Percentiles rank a stretch among this genome's conserved stretches.
Conservation (phyloP, 2,113 vertebrate genomes). For the Alosa alosa region DNA sequence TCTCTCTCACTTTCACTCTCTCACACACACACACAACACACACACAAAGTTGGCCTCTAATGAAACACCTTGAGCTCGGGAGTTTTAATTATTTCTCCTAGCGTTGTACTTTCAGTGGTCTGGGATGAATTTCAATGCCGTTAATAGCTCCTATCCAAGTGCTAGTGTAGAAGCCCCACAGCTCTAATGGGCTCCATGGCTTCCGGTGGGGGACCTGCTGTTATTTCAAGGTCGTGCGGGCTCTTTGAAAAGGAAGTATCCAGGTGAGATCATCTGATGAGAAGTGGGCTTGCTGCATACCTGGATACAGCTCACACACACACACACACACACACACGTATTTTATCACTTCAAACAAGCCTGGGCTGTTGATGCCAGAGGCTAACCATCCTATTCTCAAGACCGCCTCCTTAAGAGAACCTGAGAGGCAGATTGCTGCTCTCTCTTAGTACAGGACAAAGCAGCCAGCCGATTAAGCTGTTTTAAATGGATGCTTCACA, state of each 20-base stretch:
- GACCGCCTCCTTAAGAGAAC: neutral
- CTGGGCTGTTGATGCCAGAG: conserved; percentile 27
- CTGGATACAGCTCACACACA: neutral
- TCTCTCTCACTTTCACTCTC: neutral
- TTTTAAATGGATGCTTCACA: conserved; percentile 40
- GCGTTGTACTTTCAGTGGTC: neutral
- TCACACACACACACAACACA: neutral
- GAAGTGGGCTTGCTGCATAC: conserved; percentile 2
- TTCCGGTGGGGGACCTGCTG: neutral
- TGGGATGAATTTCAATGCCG: neutral
- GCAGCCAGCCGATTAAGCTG: conserved; percentile 26
- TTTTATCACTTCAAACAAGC: conserved; percentile 37
- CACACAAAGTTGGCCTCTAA: neutral
- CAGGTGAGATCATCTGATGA: conserved; percentile 25
- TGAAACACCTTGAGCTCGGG: neutral
- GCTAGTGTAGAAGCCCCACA: neutral
- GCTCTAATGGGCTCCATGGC: conserved; percentile 31
- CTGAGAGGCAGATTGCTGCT: neutral
- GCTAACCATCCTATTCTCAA: neutral
- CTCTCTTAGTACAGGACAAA: conserved; percentile 12
- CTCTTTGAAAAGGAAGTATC: conserved; percentile 26
- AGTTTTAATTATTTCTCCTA: neutral
- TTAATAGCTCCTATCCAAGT: neutral
- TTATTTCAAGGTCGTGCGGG: conserved; percentile 19
- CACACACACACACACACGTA: neutral